Evolutionary conservation across 2,113 vertebrate species (phyloP).

Genomic region (Hystrix brachyura): DNA sequence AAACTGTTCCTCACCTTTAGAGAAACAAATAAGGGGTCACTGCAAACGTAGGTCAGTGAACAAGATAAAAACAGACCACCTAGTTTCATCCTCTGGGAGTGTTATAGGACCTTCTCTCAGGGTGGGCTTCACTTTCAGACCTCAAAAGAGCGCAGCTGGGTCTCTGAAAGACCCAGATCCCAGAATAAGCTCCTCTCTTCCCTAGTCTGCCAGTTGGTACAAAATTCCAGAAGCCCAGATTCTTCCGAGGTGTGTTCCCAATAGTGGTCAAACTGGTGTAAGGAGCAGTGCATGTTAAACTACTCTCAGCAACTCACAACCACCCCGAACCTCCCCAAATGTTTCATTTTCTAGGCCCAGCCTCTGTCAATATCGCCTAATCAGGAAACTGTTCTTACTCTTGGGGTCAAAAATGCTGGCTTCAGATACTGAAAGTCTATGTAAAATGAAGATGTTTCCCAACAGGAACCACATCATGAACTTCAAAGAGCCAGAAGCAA

Average conservation of each 20-base stretch:
- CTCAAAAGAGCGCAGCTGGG: not conserved
- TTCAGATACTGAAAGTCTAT: not conserved
- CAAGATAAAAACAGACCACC: not conserved
- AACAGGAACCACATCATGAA: not conserved
- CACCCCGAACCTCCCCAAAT: not conserved
- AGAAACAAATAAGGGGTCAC: not conserved
- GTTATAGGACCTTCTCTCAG: not conserved
- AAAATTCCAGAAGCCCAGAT: slow-evolving; percentile 43
- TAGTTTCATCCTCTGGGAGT: no score
- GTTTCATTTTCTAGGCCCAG: not conserved
- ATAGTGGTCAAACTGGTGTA: not conserved
- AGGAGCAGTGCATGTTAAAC: not conserved
- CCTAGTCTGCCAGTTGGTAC: not conserved
- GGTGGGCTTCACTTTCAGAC: not conserved
- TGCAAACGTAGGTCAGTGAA: not conserved
- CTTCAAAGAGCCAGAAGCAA: not conserved
- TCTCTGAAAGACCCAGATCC: not conserved
- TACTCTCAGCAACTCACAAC: not conserved
- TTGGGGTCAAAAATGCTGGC: not conserved
- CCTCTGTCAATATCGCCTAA: not conserved
- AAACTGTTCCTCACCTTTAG: not conserved
- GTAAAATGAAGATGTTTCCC: slow-evolving; percentile 50
- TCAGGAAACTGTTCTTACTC: not conserved
- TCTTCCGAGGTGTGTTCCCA: not conserved
- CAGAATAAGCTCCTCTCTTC: not conserved